These are phyloP conservation scores for Hylaeus anthracinus DNA, from an alignment of 1,140 invertebrate genomes.

Conservation along the genomic window DNA sequence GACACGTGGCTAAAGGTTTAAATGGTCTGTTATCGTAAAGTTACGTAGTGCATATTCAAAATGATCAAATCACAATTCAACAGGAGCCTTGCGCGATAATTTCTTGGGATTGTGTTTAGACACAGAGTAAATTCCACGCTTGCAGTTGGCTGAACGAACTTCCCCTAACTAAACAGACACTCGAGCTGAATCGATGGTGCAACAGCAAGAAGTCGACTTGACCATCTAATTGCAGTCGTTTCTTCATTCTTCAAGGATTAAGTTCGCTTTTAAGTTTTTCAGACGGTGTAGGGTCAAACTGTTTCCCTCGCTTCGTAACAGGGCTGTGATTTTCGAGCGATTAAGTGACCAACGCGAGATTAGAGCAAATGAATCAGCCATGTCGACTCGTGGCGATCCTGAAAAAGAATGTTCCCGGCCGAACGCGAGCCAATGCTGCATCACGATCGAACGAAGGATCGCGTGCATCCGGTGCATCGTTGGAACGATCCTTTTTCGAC, in stretches of 20 bases:
- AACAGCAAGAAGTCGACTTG: conserved; percentile 19
- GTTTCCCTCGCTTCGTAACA: conserved; percentile 1
- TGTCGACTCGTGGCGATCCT: conserved; percentile 38
- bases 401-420: conserved; percentile 28
- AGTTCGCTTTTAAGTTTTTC: conserved; percentile 19
- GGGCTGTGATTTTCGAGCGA: conserved; percentile 48
- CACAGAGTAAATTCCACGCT: neutral
- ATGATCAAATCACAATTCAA: too few species aligned
- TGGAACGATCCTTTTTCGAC: neutral
- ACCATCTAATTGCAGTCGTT: conserved; percentile 31
- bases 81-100: too few species aligned
- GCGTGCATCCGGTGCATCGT: conserved; percentile 44
- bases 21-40: too few species aligned
- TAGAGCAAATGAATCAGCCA: conserved; percentile 49
- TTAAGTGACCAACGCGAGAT: conserved; percentile 36
- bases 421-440: neutral
- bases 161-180: neutral
- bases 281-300: neutral
- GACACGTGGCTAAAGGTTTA: too few species aligned
- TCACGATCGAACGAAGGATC: conserved; percentile 30
- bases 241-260: conserved; percentile 18
- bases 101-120: neutral
- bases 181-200: too few species aligned
- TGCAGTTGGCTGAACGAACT: conserved; percentile 1
- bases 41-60: too few species aligned